Evolutionary conservation across 2,113 vertebrate species (phyloP).

Genomic region (Propithecus coquereli): DNA sequence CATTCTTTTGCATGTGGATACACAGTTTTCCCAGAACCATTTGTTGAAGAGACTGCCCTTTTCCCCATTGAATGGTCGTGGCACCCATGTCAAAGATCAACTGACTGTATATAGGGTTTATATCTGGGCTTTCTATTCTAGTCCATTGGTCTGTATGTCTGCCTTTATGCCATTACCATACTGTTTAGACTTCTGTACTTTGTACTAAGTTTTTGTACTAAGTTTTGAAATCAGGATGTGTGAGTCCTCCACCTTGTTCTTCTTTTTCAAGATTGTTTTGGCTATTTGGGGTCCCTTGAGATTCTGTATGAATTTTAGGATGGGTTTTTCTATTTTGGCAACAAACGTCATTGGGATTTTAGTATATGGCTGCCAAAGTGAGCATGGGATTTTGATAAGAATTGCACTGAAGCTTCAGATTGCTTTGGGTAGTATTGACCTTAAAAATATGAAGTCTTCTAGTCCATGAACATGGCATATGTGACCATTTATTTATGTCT

Average conservation of each 20-base stretch:
- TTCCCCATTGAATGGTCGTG: too few relatives aligned
- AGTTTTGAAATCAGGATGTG: neutral
- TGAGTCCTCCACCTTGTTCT: neutral
- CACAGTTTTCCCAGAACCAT: too few relatives aligned
- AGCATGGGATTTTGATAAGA: neutral
- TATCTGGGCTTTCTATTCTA: too few relatives aligned
- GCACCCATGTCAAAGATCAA: too few relatives aligned
- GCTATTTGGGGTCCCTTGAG: neutral
- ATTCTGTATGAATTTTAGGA: neutral
- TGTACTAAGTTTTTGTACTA: neutral
- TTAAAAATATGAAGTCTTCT: neutral
- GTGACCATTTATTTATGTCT: neutral
- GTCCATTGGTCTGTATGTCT: too few relatives aligned
- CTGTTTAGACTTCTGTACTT: neutral
- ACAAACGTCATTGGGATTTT: neutral
- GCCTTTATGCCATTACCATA: neutral
- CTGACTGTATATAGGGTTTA: too few relatives aligned
- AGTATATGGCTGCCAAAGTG: too few relatives aligned
- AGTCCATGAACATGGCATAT: neutral
- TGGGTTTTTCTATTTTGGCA: neutral
- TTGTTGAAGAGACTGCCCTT: too few relatives aligned
- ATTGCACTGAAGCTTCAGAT: neutral
- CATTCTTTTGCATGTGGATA: too few relatives aligned
- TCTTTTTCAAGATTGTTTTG: neutral
- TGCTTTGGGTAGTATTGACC: neutral